phyloP scores from a whole-genome alignment of 1,140 invertebrate species.

The Drosophila sp. region DNA sequence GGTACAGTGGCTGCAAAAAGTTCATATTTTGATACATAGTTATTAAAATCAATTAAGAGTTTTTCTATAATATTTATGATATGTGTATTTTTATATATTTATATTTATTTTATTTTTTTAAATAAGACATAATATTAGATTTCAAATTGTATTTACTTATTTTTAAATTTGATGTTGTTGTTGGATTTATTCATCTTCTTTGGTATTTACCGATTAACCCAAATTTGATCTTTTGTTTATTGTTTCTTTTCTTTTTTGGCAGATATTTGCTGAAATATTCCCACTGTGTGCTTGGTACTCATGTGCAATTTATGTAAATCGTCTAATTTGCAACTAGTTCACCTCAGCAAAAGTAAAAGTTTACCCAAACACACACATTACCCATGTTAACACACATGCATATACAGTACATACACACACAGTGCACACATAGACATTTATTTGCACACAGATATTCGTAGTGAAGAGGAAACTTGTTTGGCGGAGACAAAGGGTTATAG shows the following conservation, averaged over 20 bases:
- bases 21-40: background rate
- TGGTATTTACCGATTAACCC: background rate
- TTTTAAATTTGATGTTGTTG: too few relatives aligned
- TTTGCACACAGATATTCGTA: background rate
- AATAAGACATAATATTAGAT: too few relatives aligned
- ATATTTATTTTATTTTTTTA: too few relatives aligned
- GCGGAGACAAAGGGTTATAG: constrained; percentile 3
- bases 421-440: background rate
- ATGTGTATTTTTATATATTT: too few relatives aligned
- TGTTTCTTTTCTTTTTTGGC: background rate
- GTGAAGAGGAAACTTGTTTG: constrained; percentile 44
- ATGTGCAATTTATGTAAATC: constrained; percentile 73
- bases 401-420: constrained; percentile 5
- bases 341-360: constrained; percentile 79
- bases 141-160: too few relatives aligned
- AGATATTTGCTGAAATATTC: background rate
- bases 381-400: constrained; percentile 20
- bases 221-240: background rate
- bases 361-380: constrained; percentile 56
- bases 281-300: constrained; percentile 40
- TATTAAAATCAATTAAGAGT: background rate
- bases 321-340: constrained; percentile 78
- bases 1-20: constrained; percentile 35
- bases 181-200: background rate
- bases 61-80: too few relatives aligned